These are phyloP conservation scores for Zoanthus gigantus DNA, from an alignment of 92 coral and sea anemone genomes.

Conservation along the genomic window DNA sequence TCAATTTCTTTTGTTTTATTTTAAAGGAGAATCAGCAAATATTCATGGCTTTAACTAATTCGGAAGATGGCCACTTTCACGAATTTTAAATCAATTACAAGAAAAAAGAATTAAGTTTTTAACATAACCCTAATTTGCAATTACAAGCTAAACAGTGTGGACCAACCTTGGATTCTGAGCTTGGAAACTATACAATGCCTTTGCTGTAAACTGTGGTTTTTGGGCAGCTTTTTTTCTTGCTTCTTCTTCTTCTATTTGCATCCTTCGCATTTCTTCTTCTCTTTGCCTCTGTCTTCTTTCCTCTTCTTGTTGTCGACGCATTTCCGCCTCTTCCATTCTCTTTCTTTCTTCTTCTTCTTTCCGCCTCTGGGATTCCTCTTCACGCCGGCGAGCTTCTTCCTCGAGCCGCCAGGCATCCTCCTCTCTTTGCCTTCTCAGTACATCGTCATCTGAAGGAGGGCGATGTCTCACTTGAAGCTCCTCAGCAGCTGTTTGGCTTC, in stretches of 20 bases:
- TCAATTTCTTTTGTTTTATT: no score
- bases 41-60: no score
- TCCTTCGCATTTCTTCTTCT: conserved; percentile 67
- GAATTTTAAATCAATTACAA: no score
- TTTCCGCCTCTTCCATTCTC: conserved; percentile 41
- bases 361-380: conserved; percentile 61
- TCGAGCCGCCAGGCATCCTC: conserved; percentile 70
- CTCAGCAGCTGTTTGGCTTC: conserved; percentile 72
- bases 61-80: no score
- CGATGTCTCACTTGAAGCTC: conserved; percentile 70
- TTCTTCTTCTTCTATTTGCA: conserved; percentile 64
- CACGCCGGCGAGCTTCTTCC: conserved; percentile 74
- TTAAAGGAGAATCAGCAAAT: no score
- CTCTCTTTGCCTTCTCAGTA: conserved; percentile 72
- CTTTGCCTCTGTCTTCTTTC: conserved; percentile 74
- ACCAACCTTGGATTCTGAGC: conserved; percentile 90
- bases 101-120: background rate
- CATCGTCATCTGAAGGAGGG: conserved; percentile 87
- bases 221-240: conserved; percentile 69
- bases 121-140: no score
- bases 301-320: conserved; percentile 59
- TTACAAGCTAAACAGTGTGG: background rate
- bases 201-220: conserved; percentile 84
- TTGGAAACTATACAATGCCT: conserved; percentile 87
- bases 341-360: conserved; percentile 66